Conservation (phyloP, 2,113 vertebrate genomes). For the Pelodiscus sinensis region DNA sequence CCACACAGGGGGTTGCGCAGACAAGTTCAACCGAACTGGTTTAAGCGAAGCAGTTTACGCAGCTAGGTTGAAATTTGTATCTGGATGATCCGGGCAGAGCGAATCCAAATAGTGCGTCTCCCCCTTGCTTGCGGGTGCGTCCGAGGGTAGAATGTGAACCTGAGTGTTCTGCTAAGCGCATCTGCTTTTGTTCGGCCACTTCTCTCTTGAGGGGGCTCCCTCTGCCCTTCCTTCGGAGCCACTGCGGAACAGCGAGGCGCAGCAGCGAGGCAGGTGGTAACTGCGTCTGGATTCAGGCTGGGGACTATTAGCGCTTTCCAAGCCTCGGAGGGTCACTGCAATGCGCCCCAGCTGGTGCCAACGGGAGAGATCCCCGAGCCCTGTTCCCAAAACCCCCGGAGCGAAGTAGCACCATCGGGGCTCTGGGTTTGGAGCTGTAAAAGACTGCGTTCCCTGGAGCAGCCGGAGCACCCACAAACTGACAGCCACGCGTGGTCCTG, state of each 20-base stretch:
- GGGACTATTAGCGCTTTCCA: neutral
- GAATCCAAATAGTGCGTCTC: neutral
- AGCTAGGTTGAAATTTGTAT: neutral
- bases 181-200: neutral
- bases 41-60: neutral
- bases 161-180: neutral
- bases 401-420: neutral
- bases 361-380: neutral
- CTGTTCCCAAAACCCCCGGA: neutral
- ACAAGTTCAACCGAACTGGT: neutral
- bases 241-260: neutral
- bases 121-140: neutral
- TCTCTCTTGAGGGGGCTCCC: neutral
- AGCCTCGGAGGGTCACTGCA: too few relatives aligned
- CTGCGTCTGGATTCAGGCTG: too few relatives aligned
- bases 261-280: neutral
- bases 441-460: neutral
- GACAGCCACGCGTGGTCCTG: too few relatives aligned
- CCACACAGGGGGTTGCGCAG: neutral
- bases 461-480: neutral
- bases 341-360: neutral
- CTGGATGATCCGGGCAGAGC: neutral
- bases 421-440: neutral
- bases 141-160: neutral
- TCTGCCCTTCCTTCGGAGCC: neutral